Base-by-base conservation (phyloP, 2,888 invertebrate genomes). In the Sphaeridia pumilis region DNA sequence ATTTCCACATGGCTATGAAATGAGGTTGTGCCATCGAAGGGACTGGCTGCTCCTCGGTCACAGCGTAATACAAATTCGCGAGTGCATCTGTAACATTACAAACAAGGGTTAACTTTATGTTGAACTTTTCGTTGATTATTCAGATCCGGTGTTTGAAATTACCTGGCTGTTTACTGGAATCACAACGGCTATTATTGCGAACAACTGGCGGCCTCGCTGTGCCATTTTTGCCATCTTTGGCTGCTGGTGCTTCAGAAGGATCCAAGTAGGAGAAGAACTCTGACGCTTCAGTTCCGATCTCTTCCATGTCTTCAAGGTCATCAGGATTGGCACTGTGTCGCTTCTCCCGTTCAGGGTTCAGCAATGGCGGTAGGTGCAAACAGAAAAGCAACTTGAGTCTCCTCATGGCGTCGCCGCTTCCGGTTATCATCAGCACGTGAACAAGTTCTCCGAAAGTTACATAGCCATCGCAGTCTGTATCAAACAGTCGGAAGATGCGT, bases 1-100 rank as follows among this genome's bases (percentile, higher is more conserved):
- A 82, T 64, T 87, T 87, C 82, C 93, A 88, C 64, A 97, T 75
- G 63, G 87, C 84, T 66, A 92, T 85, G 71, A 97, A 97, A 74
- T 94, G 88, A 4, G 80, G 76, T 69, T 90, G 84, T 12, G 82
- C 81, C 77, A 89, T 72, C 28, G 61, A 76, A 12, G 82, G 81
- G 51, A 82, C 74, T 66, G 76, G 76, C 52, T 76, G 70, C 66
- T 78, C 76, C 14, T 36, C 34, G 20, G 48, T 43, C 28, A 56
- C 56, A 7, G 47, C 47, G 10, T 47, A 14, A 12, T 47, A 34
- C 12, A 38, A n/a, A 14, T 35, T 46, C 17, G 2, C 27, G 12
- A 50, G 17, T 25, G 26, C 14, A 5, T 44, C 50, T 34, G 25
- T 22, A 14, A 21, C 22, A 10, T 21, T n/a, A n/a, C n/a, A n/a